Evolutionary conservation across 2,797 vertebrate genomes (phyloP), one percentile per base, ranked within the genome.

Genomic region (Platalea minor): DNA sequence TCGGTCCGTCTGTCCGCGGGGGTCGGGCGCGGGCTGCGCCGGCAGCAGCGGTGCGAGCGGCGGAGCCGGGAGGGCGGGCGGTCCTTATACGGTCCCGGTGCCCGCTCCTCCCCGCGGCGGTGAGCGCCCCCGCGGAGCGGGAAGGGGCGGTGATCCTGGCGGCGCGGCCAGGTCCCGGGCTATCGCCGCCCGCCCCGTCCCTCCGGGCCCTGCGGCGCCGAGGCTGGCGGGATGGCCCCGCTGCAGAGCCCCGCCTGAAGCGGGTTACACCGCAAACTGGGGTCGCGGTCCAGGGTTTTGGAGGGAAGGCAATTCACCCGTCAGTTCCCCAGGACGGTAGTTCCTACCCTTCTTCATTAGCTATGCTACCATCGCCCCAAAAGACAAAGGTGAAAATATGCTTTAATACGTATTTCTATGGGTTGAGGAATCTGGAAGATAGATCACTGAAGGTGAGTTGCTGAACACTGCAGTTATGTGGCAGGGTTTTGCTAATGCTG

Each of bases 31-130:
- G 10, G 3, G 10, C 25, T 17, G 48, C 23, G 10, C 54, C 23
- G 18, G 46, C 31, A 53, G 54, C 72, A 5, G 28, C 78, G 1
- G 41, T 0, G 67, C 24, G 59, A 91, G 60, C 63, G 93, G 15
- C 24, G 24, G 25, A 25, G 61, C 57, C 26, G 26, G 51, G 16
- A 4, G 14, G 13, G 28, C 93, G 73, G 73, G 57, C 69, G 57
- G 33, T 23, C 41, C 80, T 96, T 96, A 92, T 96, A 96, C 7
- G 11, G 39, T 11, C 0, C 68, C 75, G 20, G 33, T 37, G 48
- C 43, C 82, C 90, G 93, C 95, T 91, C 94, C 93, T 91, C 96
- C 91, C 93, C 80, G 76, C 54, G 57, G 33, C 72, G 33, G 31
- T 50, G 68, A n/a, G 86, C 68, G 60, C 50, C 74, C 65, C 74